Percentiles rank a stretch among this genome's conserved stretches.
Conservation (phyloP, 2,888 invertebrate genomes). For the Eristalis pertinax region DNA sequence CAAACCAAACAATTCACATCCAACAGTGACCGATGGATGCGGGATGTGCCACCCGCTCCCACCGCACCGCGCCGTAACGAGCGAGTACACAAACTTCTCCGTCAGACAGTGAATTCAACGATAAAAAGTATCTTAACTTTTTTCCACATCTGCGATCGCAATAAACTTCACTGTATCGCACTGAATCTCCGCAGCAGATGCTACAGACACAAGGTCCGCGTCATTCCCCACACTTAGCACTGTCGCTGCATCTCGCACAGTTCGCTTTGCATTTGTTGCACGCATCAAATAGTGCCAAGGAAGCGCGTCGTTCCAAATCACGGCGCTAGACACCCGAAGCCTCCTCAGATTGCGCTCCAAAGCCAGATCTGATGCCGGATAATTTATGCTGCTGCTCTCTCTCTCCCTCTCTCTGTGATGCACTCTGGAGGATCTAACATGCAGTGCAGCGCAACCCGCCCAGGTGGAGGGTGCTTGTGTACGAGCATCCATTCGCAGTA, state of each 20-base stretch:
- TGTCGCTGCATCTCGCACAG: constrained; percentile 34
- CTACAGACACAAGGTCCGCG: constrained; percentile 41
- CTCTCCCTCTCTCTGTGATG: constrained; percentile 18
- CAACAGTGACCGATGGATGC: constrained; percentile 60
- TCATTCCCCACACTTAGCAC: constrained; percentile 16
- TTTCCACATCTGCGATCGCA: constrained; percentile 40
- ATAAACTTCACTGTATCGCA: constrained; percentile 38
- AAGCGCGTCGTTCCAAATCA: constrained; percentile 41
- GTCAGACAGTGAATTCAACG: constrained; percentile 44
- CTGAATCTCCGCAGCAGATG: constrained; percentile 33
- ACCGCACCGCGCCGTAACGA: constrained; percentile 6
- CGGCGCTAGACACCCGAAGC: constrained; percentile 31
- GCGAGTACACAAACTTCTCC: constrained; percentile 30
- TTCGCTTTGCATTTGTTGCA: constrained; percentile 44
- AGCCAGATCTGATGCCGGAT: constrained; percentile 35
- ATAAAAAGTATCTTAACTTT: constrained; percentile 5
- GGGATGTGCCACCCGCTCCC: constrained; percentile 5
- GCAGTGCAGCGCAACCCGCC: constrained; percentile 28
- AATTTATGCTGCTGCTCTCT: constrained; percentile 67
- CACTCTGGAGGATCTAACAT: constrained; percentile 54
- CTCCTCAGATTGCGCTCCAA: background rate
- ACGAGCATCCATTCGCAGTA: constrained; percentile 24
- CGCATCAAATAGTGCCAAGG: constrained; percentile 60
- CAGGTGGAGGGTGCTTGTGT: constrained; percentile 47
- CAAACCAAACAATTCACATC: constrained; percentile 67